phyloP scores from a whole-genome alignment of 2,797 vertebrate genomes.

The Luscinia megarhynchos region DNA sequence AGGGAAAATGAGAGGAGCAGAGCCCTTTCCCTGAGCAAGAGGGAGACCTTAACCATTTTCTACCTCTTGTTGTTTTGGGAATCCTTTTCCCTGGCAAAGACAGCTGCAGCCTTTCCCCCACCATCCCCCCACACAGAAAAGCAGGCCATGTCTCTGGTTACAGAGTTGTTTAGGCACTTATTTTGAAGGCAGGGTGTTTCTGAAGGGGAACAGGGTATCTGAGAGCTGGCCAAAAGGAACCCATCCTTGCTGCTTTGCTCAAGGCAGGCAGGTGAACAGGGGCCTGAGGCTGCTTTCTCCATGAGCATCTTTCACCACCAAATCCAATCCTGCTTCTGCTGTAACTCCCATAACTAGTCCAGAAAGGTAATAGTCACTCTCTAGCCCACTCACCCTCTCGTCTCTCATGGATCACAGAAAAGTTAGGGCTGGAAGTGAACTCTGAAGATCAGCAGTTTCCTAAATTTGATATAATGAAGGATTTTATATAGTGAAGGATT shows the following conservation, averaged over 20 bases:
- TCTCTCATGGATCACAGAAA: neutral
- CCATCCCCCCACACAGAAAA: rapidly evolving
- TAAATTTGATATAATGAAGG: neutral
- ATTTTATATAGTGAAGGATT: neutral
- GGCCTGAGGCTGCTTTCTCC: neutral
- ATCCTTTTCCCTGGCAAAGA: neutral
- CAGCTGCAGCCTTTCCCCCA: neutral
- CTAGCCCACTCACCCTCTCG: neutral
- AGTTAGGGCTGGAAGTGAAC: neutral
- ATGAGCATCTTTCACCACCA: neutral
- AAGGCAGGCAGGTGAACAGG: neutral
- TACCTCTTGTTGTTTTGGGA: neutral
- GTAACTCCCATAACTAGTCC: neutral
- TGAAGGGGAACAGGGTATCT: neutral
- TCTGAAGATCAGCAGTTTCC: neutral
- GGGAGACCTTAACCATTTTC: neutral
- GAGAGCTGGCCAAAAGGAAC: neutral
- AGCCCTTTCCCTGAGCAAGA: neutral
- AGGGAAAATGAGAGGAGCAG: neutral
- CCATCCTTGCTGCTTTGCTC: neutral
- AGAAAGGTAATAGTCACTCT: neutral
- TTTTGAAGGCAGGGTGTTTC: neutral
- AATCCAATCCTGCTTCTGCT: neutral
- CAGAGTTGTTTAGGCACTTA: neutral
- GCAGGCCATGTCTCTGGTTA: neutral